phyloP scores from a whole-genome alignment of 2,113 vertebrate species.

The Chaenogobius annularis region DNA sequence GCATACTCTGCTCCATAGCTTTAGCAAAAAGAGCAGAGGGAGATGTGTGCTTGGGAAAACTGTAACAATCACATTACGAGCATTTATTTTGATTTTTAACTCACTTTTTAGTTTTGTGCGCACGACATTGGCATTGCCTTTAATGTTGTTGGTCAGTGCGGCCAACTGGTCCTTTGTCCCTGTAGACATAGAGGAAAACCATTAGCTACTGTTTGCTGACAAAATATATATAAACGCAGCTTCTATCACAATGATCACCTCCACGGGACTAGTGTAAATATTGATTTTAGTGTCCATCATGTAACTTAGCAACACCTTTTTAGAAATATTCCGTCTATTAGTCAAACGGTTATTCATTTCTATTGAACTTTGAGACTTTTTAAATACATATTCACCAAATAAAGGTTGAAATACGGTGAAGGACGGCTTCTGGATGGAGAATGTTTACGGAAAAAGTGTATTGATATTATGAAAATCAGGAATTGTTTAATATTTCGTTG shows the following conservation, averaged over 20 bases:
- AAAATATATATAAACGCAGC: constrained; percentile 2
- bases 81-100: constrained; percentile 23
- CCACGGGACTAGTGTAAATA: constrained; percentile 41
- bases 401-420: too few species aligned
- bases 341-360: too few species aligned
- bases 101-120: constrained; percentile 85
- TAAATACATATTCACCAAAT: too few species aligned
- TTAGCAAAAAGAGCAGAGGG: constrained; percentile 16
- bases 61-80: too few species aligned
- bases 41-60: not conserved
- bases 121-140: constrained; percentile 87
- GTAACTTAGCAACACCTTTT: constrained; percentile 45
- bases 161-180: constrained; percentile 91
- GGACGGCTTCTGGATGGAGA: too few species aligned
- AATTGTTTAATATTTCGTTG: too few species aligned
- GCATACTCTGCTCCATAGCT: constrained; percentile 89
- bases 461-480: too few species aligned
- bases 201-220: constrained; percentile 20
- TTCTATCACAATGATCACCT: constrained; percentile 5
- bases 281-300: constrained; percentile 34
- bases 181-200: constrained; percentile 48
- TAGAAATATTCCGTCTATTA: constrained; percentile 15
- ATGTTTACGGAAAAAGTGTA: too few species aligned
- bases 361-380: too few species aligned
- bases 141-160: constrained; percentile 88